These are phyloP conservation scores for Platycnemis pennipes DNA, from an alignment of 2,888 invertebrate species.

Conservation along the genomic window DNA sequence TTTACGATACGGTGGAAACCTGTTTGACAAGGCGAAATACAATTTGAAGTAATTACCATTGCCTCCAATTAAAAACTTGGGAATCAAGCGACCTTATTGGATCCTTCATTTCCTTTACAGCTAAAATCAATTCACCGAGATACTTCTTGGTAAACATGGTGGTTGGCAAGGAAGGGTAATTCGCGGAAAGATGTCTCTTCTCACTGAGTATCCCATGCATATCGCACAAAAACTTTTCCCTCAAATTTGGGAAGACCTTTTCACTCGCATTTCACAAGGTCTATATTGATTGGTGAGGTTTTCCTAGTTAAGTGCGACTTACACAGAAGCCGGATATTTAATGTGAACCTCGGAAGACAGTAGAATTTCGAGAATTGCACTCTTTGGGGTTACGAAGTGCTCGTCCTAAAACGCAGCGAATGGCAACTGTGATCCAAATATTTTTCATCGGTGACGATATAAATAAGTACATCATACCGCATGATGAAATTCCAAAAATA, in stretches of 20 bases:
- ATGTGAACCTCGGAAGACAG: too few relatives aligned
- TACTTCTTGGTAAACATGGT: not conserved
- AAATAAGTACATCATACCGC: too few relatives aligned
- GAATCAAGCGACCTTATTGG: not conserved
- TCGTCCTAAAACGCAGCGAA: too few relatives aligned
- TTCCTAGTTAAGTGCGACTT: too few relatives aligned
- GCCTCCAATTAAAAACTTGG: not conserved
- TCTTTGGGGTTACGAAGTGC: too few relatives aligned
- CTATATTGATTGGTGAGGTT: too few relatives aligned
- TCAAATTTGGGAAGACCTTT: not conserved
- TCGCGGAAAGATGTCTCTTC: not conserved
- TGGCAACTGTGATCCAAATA: too few relatives aligned
- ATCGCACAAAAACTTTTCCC: not conserved
- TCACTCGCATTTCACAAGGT: too few relatives aligned
- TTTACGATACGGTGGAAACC: not conserved
- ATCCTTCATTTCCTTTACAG: not conserved
- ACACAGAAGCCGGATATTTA: too few relatives aligned
- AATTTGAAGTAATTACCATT: not conserved
- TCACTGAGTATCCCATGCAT: not conserved
- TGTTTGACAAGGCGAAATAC: not conserved
- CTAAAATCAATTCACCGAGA: not conserved
- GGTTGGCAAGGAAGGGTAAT: not conserved
- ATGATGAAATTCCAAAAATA: too few relatives aligned
- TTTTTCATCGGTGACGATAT: too few relatives aligned
- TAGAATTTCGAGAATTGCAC: too few relatives aligned